phyloP scores from a whole-genome alignment of 2,888 invertebrate genomes.

The Eumerus sabulonum region DNA sequence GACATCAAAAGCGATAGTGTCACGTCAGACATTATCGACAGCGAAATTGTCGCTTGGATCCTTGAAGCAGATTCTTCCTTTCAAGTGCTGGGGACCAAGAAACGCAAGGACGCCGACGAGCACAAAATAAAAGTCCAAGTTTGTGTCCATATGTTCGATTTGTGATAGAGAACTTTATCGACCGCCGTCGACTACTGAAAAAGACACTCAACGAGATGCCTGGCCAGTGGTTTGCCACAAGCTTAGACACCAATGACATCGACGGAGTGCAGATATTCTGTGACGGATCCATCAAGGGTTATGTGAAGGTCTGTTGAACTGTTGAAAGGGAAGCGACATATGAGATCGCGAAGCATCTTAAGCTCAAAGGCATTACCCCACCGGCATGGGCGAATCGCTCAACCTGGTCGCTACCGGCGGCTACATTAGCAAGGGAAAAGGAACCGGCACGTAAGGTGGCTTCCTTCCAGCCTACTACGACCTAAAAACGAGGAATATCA shows the following conservation, averaged over 20 bases:
- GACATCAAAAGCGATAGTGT: slow-evolving; percentile 82
- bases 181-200: slow-evolving; percentile 85
- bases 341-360: slow-evolving; percentile 97
- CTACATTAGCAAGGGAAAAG: slow-evolving; percentile 94
- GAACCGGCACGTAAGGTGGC: slow-evolving; percentile 96
- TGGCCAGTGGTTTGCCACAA: slow-evolving; percentile 94
- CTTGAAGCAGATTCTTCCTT: slow-evolving; percentile 94
- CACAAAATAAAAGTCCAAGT: slow-evolving; percentile 85
- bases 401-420: slow-evolving; percentile 98
- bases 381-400: slow-evolving; percentile 96
- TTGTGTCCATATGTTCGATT: slow-evolving; percentile 97
- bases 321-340: slow-evolving; percentile 92
- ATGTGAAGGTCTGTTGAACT: slow-evolving; percentile 98
- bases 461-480: slow-evolving; percentile 97
- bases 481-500: slow-evolving; percentile 94
- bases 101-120: slow-evolving; percentile 88
- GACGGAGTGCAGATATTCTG: slow-evolving; percentile 97
- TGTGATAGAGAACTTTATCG: slow-evolving; percentile 89
- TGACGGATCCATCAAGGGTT: slow-evolving; percentile 94
- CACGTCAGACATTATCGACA: slow-evolving; percentile 93
- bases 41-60: slow-evolving; percentile 99
- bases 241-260: slow-evolving; percentile 88
- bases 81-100: slow-evolving; percentile 96
- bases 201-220: slow-evolving; percentile 85
- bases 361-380: slow-evolving; percentile 98